Percentiles rank a stretch among this genome's conserved stretches.
Evolutionary conservation across 37 sponge, comb jelly and placozoan genomes (phyloP).

Genomic region (Halisarca cf. caerulea): DNA sequence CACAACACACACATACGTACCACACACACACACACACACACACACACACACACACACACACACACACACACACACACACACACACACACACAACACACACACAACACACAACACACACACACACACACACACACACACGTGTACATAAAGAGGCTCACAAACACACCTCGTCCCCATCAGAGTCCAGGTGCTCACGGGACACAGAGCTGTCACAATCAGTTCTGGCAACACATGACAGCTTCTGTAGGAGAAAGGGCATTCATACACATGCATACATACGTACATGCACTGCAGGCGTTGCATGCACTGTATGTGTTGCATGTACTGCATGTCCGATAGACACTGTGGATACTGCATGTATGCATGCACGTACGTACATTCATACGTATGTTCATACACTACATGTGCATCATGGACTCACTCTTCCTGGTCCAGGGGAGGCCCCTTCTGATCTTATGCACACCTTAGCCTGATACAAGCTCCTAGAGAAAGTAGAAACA

Average conservation of each 20-base stretch:
- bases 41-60: no score
- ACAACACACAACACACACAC: no score
- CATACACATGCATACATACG: neutral
- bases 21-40: no score
- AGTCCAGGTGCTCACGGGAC: slow-evolving; percentile 21
- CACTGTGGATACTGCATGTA: neutral
- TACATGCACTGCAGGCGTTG: neutral
- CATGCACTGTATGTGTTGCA: neutral
- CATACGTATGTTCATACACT: no score
- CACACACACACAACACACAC: no score
- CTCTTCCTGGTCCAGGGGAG: slow-evolving; percentile 49
- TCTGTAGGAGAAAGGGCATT: neutral
- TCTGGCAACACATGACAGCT: neutral
- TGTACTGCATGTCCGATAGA: neutral
- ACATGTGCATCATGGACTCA: neutral
- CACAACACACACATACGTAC: no score
- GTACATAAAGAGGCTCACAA: neutral
- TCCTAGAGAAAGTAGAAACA: neutral
- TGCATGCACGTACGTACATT: no score
- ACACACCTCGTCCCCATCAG: slow-evolving; percentile 19
- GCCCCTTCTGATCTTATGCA: slow-evolving; percentile 63
- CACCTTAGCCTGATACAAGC: slow-evolving; percentile 41
- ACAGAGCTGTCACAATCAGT: slow-evolving; percentile 1
- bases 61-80: no score
- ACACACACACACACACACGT: neutral